A percentile compares a stretch with the other conserved stretches of the same genome.
These are phyloP conservation scores for Pangasianodon gigas DNA, from an alignment of 2,113 vertebrate species.

Conservation along the genomic window DNA sequence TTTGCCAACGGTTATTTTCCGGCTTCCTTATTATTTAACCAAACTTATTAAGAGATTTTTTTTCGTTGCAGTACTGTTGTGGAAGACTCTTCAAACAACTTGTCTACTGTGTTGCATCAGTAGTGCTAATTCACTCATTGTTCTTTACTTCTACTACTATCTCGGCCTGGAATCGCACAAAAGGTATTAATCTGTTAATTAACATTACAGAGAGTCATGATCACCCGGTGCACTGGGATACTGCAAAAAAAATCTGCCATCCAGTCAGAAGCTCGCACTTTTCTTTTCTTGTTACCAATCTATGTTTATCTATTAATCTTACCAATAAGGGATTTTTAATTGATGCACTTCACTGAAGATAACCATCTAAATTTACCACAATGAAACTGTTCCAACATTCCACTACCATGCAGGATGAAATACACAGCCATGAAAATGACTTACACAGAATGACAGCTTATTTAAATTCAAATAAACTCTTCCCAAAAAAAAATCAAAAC, in stretches of 20 bases:
- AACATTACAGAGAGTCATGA: background rate
- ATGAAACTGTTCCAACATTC: background rate
- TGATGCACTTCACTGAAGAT: background rate
- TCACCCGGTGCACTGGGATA: background rate
- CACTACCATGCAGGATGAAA: background rate
- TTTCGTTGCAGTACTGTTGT: background rate
- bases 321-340: background rate
- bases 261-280: background rate
- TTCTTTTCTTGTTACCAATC: background rate
- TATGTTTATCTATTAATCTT: background rate
- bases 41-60: background rate
- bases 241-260: background rate
- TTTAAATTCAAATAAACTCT: background rate
- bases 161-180: background rate
- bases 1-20: background rate
- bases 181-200: background rate
- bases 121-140: background rate
- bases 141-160: background rate
- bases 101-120: background rate
- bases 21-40: background rate
- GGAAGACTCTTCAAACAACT: background rate
- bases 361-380: background rate
- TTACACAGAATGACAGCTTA: background rate
- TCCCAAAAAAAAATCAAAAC: background rate
- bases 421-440: background rate